Base-by-base conservation (phyloP, 2,888 invertebrate species). In the Patella caerulea region DNA sequence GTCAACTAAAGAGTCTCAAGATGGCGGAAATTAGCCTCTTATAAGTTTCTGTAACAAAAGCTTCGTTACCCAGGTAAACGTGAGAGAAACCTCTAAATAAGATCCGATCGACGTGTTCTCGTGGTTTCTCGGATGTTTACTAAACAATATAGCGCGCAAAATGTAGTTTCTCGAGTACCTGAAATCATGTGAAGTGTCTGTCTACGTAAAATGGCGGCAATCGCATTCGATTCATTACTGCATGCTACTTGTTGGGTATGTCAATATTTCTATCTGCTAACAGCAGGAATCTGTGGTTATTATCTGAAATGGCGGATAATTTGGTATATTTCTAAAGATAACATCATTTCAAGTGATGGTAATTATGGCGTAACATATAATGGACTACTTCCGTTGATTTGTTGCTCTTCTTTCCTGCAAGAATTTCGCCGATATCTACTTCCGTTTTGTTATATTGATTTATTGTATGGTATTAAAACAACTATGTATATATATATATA, bases 21-120 rank as follows among this genome's bases (percentile, higher is more conserved):
- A 65, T 65, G 65, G 65, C 65, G 65, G 65, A 65, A 65, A 65
- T 65, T 24, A 65, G 24, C 65, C 65, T 65, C 65, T 65, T 19
- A 24, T 12, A 65, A 12, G 9, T 24, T 19, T 24, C 19, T 12
- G 24, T 15, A 65, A 65, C 65, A 65, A 65, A 65, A 65, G 65
- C 12, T 65, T 65, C 65, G 65, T 65, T 65, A 65, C 65, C 65
- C 24, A 65, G 65, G 65, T 24, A 12, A 65, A 65, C 65, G 65
- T 65, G 65, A 24, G 19, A 65, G 65, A 65, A 65, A 65, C 65
- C 65, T 19, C 65, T 65, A 65, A 65, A 65, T 65, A 65, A 65
- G 65, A 24, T 65, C 65, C 65, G 65, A 65, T 65, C 24, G 65
- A 65, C 19, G 19, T 24, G 65, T 45, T 45, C 19, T 65, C 19